Percentiles rank a stretch among this genome's conserved stretches.
Evolutionary conservation across 2,113 vertebrate genomes (phyloP).

Genomic region (Monarcha castaneiventris): DNA sequence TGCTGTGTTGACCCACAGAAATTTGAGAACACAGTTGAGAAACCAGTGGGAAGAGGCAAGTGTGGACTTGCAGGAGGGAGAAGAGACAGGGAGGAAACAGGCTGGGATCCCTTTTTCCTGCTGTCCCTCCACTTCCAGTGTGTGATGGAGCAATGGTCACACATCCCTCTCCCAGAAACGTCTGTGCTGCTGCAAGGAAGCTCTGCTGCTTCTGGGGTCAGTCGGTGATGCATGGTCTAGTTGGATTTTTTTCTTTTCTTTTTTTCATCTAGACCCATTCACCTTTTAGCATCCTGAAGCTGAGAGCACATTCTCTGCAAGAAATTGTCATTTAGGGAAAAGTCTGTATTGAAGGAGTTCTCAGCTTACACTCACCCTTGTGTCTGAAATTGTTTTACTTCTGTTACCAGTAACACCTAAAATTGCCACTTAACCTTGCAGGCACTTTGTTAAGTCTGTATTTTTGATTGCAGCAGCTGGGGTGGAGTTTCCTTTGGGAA

Average conservation of each 20-base stretch:
- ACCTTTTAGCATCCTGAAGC: background rate
- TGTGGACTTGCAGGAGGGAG: background rate
- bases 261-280: background rate
- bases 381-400: conserved; percentile 41
- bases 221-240: background rate
- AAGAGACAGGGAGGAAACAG: background rate
- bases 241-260: background rate
- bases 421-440: conserved; percentile 51
- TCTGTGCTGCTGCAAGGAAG: background rate
- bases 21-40: conserved; percentile 5
- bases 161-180: background rate
- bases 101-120: background rate
- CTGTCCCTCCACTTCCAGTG: accelerated
- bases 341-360: background rate
- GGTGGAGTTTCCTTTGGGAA: conserved; percentile 65
- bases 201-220: background rate
- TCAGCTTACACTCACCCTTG: background rate
- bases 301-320: background rate
- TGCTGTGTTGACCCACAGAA: background rate
- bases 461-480: conserved; percentile 40
- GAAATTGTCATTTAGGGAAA: background rate
- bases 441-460: conserved; percentile 10
- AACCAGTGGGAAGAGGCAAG: conserved; percentile 3
- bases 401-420: conserved; percentile 36
- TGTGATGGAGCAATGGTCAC: accelerated